Base-by-base conservation (phyloP, 1,140 invertebrate genomes). In the Aphaenogaster floridana region DNA sequence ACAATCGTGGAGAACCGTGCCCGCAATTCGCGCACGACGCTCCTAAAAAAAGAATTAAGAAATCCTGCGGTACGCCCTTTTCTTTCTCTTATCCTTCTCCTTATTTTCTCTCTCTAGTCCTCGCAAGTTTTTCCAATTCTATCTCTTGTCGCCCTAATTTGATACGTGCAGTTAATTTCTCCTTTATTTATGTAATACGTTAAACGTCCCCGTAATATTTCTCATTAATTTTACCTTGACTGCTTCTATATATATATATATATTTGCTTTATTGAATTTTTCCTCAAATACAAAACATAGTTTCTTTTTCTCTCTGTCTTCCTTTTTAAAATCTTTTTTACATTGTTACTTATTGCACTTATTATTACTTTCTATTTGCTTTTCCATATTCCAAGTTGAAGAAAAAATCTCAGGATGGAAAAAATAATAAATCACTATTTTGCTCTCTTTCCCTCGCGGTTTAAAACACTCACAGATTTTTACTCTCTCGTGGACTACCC, bases 81-180 rank as follows among this genome's bases (percentile, higher is more conserved):
- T 63, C 48, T 36, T 61, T 72, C 28, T 54, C 17, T 34, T 28
- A 2, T 21, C 3, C 11, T 45, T 48, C 5, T 1, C 13, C 13
- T 28, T 28, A 45, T 21, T 48, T 2, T 57, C 7, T 34, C 9
- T 17, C 48, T 36, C 21, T 57, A 39, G 11, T 34, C 17, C 13
- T 28, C 1, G 13, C 13, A 2, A 28, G 13, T 76, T 76, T 59
- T 39, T 63, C 6, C 13, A 28, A 1, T 63, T 63, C 7, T 63
- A 4, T 17, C 39, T 39, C n/a, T 59, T 1, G 3, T 34, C 3
- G 8, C 15, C n/a, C 42, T 28, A 59, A 76, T 45, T 59, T 28
- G n/a, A 76, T 42, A 76, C 13, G 21, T 61, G 21, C n/a, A 78
- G 8, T 45, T 78, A 63, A 63, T 78, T 45, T 63, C 15, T 78